A percentile compares a stretch with the other conserved stretches of the same genome.
Conservation (phyloP, 2,113 vertebrate genomes). For the Rhinolophus ferrumequinum region DNA sequence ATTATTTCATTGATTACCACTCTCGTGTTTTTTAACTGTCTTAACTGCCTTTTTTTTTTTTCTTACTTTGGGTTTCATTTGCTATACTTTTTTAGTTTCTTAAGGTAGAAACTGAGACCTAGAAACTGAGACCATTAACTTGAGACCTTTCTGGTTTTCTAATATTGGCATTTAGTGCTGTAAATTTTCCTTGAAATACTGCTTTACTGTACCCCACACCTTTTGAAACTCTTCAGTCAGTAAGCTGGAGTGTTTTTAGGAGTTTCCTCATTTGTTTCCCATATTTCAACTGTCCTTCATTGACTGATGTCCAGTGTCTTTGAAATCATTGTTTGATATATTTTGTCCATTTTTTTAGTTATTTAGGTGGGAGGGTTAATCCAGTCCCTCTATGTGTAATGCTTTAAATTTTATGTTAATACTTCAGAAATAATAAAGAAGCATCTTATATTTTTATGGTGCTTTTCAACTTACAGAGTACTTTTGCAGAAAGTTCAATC, state of each 20-base stretch:
- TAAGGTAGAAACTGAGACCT: neutral
- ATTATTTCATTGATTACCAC: neutral
- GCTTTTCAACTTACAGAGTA: neutral
- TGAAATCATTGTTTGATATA: neutral
- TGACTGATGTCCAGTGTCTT: neutral
- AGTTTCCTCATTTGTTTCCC: neutral
- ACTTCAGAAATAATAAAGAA: neutral
- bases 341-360: neutral
- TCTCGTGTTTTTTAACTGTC: neutral
- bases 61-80: neutral
- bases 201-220: neutral
- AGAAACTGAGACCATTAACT: neutral
- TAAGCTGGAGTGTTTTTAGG: neutral
- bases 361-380: neutral
- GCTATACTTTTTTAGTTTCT: neutral
- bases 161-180: neutral
- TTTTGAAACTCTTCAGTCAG: neutral
- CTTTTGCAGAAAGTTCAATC: neutral
- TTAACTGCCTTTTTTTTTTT: neutral
- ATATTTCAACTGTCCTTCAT: neutral
- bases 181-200: neutral
- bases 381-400: neutral
- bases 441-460: neutral
- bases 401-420: conserved; percentile 1
- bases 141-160: neutral